Evolutionary conservation across 1,140 invertebrate species (phyloP).

Genomic region (Matsumurasca onukii): DNA sequence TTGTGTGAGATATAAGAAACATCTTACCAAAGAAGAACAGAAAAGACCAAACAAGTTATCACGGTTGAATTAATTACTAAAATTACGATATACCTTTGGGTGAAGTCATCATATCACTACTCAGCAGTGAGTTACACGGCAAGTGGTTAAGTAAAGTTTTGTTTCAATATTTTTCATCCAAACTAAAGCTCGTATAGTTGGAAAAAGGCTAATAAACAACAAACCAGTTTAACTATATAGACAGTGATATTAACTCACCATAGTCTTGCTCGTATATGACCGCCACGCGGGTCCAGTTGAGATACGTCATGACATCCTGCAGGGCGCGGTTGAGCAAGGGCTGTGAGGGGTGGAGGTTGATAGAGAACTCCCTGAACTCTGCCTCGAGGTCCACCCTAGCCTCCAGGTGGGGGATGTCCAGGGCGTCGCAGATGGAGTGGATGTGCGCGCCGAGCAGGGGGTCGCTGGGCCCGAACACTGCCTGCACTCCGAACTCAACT

Average conservation of each 20-base stretch:
- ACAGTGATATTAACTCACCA: conserved; percentile 60
- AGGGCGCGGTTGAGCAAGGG: conserved; percentile 62
- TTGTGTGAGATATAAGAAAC: too few species aligned
- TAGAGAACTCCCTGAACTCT: conserved; percentile 59
- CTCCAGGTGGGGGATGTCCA: conserved; percentile 72
- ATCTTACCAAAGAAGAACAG: too few species aligned
- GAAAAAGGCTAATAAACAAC: too few species aligned
- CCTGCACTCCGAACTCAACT: conserved; percentile 60
- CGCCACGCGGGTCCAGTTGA: conserved; percentile 71
- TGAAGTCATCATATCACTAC: too few species aligned
- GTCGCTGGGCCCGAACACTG: conserved; percentile 66
- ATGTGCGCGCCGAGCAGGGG: conserved; percentile 63
- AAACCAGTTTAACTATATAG: too few species aligned
- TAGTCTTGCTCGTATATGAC: conserved; percentile 73
- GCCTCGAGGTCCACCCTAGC: conserved; percentile 57
- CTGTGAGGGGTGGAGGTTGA: conserved; percentile 70
- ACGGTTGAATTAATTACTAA: too few species aligned
- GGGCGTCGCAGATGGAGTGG: conserved; percentile 67
- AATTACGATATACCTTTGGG: too few species aligned
- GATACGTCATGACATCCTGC: conserved; percentile 64
- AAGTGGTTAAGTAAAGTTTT: too few species aligned
- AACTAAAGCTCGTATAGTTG: too few species aligned
- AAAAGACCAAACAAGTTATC: too few species aligned
- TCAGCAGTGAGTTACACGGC: too few species aligned
- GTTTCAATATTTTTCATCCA: too few species aligned